phyloP scores from a whole-genome alignment of 2,797 vertebrate species.

The Tinamus major region DNA sequence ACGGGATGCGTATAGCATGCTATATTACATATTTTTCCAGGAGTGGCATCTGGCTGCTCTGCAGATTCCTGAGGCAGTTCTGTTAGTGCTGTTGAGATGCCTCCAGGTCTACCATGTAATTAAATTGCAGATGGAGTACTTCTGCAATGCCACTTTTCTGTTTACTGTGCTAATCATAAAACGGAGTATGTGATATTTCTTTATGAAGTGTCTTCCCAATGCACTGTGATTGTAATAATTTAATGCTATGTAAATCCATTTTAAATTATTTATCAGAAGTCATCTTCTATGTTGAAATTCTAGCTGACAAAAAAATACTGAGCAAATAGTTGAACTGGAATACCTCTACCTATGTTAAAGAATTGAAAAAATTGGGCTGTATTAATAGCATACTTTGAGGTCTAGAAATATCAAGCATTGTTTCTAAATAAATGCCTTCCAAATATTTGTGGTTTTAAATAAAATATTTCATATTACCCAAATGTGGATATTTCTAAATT shows the following conservation, averaged over 20 bases:
- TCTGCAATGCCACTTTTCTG: not conserved
- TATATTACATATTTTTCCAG: not conserved
- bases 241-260: not conserved
- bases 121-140: conserved; percentile 36
- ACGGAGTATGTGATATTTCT: not conserved
- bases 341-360: not conserved
- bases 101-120: not conserved
- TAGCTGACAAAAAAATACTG: not conserved
- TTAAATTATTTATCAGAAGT: not conserved
- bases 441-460: not conserved
- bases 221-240: not conserved
- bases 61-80: conserved; percentile 42
- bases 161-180: not conserved
- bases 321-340: not conserved
- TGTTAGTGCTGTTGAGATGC: not conserved
- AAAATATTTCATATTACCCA: not conserved
- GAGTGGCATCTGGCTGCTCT: conserved; percentile 46
- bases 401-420: fast-evolving
- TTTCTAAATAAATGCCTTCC: not conserved
- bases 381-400: not conserved
- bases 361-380: not conserved
- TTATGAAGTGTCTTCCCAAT: not conserved
- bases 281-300: not conserved
- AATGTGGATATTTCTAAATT: not conserved
- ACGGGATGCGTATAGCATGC: not conserved